Conservation (phyloP, 2,797 vertebrate genomes). For the Hoplostethus mediterraneus region DNA sequence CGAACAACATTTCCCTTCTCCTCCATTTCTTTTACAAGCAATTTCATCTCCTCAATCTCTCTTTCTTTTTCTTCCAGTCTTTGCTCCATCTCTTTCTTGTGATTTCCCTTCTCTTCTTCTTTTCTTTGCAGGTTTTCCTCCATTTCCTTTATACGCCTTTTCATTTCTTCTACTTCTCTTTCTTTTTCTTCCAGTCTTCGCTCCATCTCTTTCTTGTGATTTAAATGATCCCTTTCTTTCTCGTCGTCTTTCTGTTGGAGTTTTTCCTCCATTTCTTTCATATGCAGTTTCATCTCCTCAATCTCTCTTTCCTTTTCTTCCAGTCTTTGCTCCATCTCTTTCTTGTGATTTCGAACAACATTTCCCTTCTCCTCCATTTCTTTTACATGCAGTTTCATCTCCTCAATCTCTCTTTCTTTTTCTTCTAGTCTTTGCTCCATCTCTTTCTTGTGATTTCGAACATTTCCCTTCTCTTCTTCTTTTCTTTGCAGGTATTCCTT, state of each 20-base stretch:
- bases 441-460: background rate
- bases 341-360: background rate
- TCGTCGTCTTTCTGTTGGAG: background rate
- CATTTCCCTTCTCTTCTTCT: conserved; percentile 39
- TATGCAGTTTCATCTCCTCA: conserved; percentile 9
- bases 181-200: no score
- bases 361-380: background rate
- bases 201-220: conserved; percentile 6
- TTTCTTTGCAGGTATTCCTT: conserved; percentile 40
- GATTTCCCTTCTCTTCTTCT: no score
- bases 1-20: conserved; percentile 14
- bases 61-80: conserved; percentile 25
- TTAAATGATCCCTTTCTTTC: background rate
- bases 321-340: background rate
- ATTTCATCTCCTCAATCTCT: conserved; percentile 40
- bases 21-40: conserved; percentile 14
- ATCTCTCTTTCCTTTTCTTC: background rate
- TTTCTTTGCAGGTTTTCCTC: no score
- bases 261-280: conserved; percentile 38
- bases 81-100: background rate
- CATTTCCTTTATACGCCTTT: no score
- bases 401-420: conserved; percentile 26
- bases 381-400: conserved; percentile 24
- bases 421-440: conserved; percentile 14
- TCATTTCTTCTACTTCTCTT: no score